Conservation (phyloP, 1,140 invertebrate species). For the Gonatopus flavifemur region DNA sequence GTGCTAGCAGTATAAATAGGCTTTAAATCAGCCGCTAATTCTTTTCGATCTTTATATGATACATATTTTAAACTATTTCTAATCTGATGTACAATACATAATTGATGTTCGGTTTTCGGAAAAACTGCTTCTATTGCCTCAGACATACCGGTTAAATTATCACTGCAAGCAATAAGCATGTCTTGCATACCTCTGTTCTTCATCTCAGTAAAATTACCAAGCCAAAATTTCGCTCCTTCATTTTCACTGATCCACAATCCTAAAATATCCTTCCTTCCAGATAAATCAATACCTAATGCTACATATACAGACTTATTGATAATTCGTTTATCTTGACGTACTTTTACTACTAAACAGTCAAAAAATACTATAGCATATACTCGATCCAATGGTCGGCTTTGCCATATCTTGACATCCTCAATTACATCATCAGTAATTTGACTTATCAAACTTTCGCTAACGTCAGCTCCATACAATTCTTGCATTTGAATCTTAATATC, state of each 20-base stretch:
- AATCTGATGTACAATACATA: conserved; percentile 12
- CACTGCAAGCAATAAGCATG: conserved; percentile 7
- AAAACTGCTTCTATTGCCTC: conserved; percentile 5
- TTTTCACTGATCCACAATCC: conserved; percentile 10
- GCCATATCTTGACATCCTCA: too few species aligned
- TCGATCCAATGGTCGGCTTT: too few species aligned
- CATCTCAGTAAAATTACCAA: background rate
- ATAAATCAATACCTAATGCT: too few species aligned
- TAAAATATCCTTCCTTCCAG: too few species aligned
- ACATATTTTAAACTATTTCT: conserved; percentile 9
- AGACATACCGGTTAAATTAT: conserved; percentile 3
- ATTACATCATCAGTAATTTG: too few species aligned
- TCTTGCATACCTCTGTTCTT: conserved; percentile 4
- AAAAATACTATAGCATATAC: too few species aligned
- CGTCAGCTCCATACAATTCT: too few species aligned
- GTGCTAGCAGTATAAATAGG: conserved; percentile 4
- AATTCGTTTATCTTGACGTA: too few species aligned
- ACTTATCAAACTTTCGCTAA: too few species aligned
- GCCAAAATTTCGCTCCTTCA: conserved; percentile 12
- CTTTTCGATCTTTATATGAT: conserved; percentile 9
- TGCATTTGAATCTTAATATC: too few species aligned
- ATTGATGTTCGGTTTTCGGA: conserved; percentile 8
- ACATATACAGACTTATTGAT: too few species aligned
- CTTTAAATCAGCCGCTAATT: conserved; percentile 7
- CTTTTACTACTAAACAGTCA: too few species aligned